phyloP scores from a whole-genome alignment of 2,888 invertebrate genomes.

The Eurytoma californica region DNA sequence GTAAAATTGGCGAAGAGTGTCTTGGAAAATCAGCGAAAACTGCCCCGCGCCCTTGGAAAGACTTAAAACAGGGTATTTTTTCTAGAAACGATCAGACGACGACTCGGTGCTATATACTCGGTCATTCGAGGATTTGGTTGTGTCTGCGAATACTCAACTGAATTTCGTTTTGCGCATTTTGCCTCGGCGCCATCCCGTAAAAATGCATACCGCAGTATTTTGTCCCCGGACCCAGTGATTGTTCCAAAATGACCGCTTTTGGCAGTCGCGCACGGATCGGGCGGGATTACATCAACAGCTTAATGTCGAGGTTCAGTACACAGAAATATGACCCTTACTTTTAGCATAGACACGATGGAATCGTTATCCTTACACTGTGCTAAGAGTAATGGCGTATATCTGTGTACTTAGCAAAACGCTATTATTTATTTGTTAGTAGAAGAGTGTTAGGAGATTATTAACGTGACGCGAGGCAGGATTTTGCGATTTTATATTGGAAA shows the following conservation, averaged over 20 bases:
- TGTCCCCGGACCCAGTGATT: slow-evolving; percentile 70
- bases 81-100: slow-evolving; percentile 11
- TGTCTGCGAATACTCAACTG: too few species aligned
- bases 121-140: not conserved
- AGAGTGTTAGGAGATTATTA: slow-evolving; percentile 29
- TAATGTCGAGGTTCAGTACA: not conserved
- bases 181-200: slow-evolving; percentile 40
- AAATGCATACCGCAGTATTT: slow-evolving; percentile 55
- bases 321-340: not conserved
- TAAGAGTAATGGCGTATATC: too few species aligned
- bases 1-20: slow-evolving; percentile 30
- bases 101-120: not conserved
- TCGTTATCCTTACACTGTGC: too few species aligned
- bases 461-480: slow-evolving; percentile 41
- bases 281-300: slow-evolving; percentile 61
- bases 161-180: not conserved
- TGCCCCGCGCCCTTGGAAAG: slow-evolving; percentile 47
- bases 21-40: slow-evolving; percentile 20
- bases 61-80: slow-evolving; percentile 52
- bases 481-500: slow-evolving; percentile 12
- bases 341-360: too few species aligned
- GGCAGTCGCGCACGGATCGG: slow-evolving; percentile 67
- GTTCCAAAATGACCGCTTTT: slow-evolving; percentile 73
- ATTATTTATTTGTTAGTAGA: slow-evolving; percentile 40
- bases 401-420: too few species aligned